Evolutionary conservation across 2,797 vertebrate species (phyloP), one percentile per base, ranked within the genome.

Genomic region (Sphenodon punctatus): DNA sequence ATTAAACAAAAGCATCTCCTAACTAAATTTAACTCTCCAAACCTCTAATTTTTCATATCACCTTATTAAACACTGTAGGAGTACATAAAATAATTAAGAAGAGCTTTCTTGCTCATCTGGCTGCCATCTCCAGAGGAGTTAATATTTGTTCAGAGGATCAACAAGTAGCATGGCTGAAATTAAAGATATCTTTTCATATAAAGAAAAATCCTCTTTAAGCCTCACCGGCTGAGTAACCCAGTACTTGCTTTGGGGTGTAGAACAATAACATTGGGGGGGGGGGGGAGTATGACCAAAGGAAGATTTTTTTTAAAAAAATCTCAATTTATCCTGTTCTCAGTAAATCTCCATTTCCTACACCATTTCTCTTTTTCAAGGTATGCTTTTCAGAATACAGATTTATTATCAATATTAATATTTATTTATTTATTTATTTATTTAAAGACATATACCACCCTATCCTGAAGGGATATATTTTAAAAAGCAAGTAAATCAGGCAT

Each of bases 101-200:
- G 88, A 80, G 91, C 82, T 95, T 94, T 94, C 82, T 89, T 92
- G 46, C 82, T 95, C 91, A 93, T 94, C 92, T 87, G 78, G 32
- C 85, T 89, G 64, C 42, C 76, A 78, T 90, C 91, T 93, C 90
- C 53, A 69, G 85, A 93, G 89, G 68, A 94, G 90, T 84, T 93
- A 92, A 90, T 95, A 93, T 95, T 95, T 95, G 93, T 94, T 94
- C 88, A 89, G 78, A 66, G 82, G 88, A 94, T 93, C 93, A 93
- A 85, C 85, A 85, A 84, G 79, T 36, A 78, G 83, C 84, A 71
- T 77, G 92, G 85, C 91, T 86, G 83, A 95, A 95, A 95, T 96
- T 95, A 95, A 94, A 95, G 84, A 84, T 85, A 65, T 89, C 67
- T 89, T 94, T 92, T 92, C 91, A 96, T 93, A 87, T 87, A 88